phyloP scores from a whole-genome alignment of 2,797 vertebrate species.

The Cephalopachus bancanus region DNA sequence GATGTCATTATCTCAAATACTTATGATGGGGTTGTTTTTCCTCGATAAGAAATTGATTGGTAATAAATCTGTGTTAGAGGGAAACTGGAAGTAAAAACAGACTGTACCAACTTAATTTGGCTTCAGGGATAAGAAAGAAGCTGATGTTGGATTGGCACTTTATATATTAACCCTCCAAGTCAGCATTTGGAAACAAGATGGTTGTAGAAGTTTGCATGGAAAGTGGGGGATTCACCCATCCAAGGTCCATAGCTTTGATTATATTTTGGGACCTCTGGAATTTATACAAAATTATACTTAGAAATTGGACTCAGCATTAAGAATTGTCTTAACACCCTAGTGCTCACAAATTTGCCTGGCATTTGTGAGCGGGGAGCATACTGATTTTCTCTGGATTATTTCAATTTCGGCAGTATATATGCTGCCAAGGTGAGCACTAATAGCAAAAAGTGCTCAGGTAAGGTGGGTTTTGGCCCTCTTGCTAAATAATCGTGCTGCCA shows the following conservation, averaged over 20 bases:
- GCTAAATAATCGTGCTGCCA: background rate
- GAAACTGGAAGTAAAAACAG: conserved; percentile 73
- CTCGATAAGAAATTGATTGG: conserved; percentile 74
- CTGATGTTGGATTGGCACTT: conserved; percentile 65
- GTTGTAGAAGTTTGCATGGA: background rate
- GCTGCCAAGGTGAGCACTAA: background rate
- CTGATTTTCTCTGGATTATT: background rate
- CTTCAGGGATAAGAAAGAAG: conserved; percentile 68
- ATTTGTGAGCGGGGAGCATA: background rate
- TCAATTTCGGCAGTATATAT: background rate
- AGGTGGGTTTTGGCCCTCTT: background rate
- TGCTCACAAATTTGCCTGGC: background rate
- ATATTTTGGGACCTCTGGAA: conserved; percentile 76
- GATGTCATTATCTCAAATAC: conserved; percentile 74
- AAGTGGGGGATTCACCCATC: background rate
- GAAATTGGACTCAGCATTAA: conserved; percentile 68
- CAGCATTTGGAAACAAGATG: background rate
- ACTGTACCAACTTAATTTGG: conserved; percentile 71
- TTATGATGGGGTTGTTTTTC: conserved; percentile 75
- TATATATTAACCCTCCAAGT: conserved; percentile 61
- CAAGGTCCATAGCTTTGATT: background rate
- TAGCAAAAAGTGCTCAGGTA: background rate
- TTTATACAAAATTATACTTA: conserved; percentile 85
- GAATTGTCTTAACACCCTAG: background rate
- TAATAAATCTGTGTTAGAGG: conserved; percentile 78